These are phyloP conservation scores for Mycetomoellerius zeteki DNA, from an alignment of 1,140 invertebrate species.

Conservation along the genomic window DNA sequence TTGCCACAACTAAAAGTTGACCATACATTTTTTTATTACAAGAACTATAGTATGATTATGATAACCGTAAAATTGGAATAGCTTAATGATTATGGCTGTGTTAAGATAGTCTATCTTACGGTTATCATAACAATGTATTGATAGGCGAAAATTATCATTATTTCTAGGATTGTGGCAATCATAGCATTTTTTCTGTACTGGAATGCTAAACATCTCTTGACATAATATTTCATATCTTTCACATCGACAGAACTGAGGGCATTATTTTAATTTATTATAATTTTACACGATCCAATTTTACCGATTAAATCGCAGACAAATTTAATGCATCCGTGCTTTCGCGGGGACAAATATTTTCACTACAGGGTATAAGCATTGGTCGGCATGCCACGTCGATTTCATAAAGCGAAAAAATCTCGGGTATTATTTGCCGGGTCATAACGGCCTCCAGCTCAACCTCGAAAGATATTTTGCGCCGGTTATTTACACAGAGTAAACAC, in stretches of 20 bases:
- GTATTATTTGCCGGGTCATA: slow-evolving; percentile 78
- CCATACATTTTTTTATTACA: too few relatives aligned
- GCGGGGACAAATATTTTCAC: slow-evolving; percentile 24
- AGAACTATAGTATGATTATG: too few relatives aligned
- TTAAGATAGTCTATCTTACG: too few relatives aligned
- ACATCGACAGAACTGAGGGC: neutral
- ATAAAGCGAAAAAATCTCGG: slow-evolving; percentile 60
- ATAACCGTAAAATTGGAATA: too few relatives aligned
- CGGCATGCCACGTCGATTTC: slow-evolving; percentile 22
- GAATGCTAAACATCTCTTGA: neutral
- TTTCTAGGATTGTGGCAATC: too few relatives aligned
- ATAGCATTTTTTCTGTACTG: too few relatives aligned
- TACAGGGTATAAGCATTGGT: neutral
- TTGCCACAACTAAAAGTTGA: too few relatives aligned
- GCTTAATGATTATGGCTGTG: too few relatives aligned
- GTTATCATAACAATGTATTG: too few relatives aligned
- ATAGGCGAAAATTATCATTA: too few relatives aligned
- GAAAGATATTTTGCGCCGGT: slow-evolving; percentile 82
- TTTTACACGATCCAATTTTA: too few relatives aligned
- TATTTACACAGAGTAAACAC: slow-evolving; percentile 61
- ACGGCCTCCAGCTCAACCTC: slow-evolving; percentile 82
- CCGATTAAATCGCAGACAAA: neutral
- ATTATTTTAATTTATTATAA: too few relatives aligned
- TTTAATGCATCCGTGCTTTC: neutral
- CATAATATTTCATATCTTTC: neutral